Conservation (phyloP, 2,113 vertebrate genomes). For the Rattus norvegicus region GRCr8 NC_086025.1:65744501-65745000, state of each 20-base stretch:
- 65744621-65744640: neutral
- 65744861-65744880: neutral
- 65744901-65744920: neutral
- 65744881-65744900: neutral
- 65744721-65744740: neutral
- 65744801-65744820: neutral
- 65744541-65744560: neutral
- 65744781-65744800: neutral
- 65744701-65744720: neutral
- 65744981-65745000: constrained; percentile 35
- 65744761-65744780: neutral
- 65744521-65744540: neutral
- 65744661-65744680: neutral
- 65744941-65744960: constrained; percentile 20
- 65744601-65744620: neutral
- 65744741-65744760: neutral
- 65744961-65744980: constrained; percentile 27
- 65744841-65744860: neutral
- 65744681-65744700: neutral
- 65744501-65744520: neutral
- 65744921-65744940: neutral
- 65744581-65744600: neutral
- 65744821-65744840: neutral
- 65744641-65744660: neutral
- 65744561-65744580: neutral